A percentile compares a stretch with the other conserved stretches of the same genome.
Evolutionary conservation across 2,113 vertebrate species (phyloP).

Genomic region (Xiphophorus couchianus): DNA sequence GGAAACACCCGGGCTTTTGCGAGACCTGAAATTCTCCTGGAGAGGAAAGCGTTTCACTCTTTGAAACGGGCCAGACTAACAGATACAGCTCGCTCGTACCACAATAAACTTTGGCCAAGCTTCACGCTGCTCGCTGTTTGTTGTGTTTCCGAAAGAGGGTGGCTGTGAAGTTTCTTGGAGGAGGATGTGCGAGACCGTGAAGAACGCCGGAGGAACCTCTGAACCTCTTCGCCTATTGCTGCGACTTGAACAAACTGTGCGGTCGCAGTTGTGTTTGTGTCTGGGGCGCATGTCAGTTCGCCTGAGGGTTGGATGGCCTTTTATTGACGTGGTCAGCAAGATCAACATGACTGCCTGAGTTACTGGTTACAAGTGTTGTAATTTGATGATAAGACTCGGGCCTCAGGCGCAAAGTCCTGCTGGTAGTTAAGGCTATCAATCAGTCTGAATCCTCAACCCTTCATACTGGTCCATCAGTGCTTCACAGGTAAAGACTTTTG

Average conservation of each 20-base stretch:
- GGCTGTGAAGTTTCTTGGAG: constrained; percentile 59
- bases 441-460: constrained; percentile 12
- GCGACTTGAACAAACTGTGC: constrained; percentile 11
- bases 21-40: constrained; percentile 38
- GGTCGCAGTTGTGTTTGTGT: constrained; percentile 24
- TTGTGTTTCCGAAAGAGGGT: constrained; percentile 53
- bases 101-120: constrained; percentile 54
- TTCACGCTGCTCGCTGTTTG: constrained; percentile 66
- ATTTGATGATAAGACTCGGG: constrained; percentile 63
- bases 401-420: constrained; percentile 73
- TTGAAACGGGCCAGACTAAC: constrained; percentile 52
- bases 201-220: constrained; percentile 28
- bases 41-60: constrained; percentile 54
- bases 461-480: constrained; percentile 21
- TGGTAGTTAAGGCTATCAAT: constrained; percentile 12
- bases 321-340: constrained; percentile 68
- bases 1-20: constrained; percentile 54
- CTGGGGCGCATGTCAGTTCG: not conserved
- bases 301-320: not conserved
- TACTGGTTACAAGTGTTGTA: constrained; percentile 75
- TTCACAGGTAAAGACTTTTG: constrained; percentile 58
- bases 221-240: constrained; percentile 22
- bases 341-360: constrained; percentile 45
- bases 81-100: constrained; percentile 43
- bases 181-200: constrained; percentile 42